phyloP scores from a whole-genome alignment of 1,140 invertebrate genomes.

The Drosophila repletoides region DNA sequence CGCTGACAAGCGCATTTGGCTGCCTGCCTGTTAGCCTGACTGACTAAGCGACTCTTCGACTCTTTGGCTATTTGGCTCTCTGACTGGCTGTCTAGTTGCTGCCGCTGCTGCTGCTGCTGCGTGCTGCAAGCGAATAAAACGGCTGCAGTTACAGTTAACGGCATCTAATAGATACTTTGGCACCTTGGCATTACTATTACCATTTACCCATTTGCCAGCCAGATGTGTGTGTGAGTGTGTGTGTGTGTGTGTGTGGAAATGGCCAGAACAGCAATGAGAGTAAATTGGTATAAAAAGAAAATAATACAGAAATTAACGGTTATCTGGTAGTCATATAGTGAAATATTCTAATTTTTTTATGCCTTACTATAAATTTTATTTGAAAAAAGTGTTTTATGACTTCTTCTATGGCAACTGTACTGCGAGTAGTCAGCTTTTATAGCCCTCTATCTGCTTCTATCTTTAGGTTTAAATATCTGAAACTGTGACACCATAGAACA shows the following conservation, averaged over 20 bases:
- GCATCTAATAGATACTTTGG: conserved; percentile 78
- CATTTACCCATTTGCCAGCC: too few relatives aligned
- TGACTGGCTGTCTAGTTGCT: not conserved
- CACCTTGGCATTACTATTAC: conserved; percentile 66
- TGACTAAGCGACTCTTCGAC: not conserved
- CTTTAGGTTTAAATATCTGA: too few relatives aligned
- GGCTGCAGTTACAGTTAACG: conserved; percentile 71
- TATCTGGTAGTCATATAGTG: conserved; percentile 1
- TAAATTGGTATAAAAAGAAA: conserved; percentile 13
- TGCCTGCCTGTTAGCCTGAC: not conserved
- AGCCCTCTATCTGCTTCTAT: too few relatives aligned
- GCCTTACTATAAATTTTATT: too few relatives aligned
- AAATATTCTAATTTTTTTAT: not conserved
- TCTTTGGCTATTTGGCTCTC: not conserved
- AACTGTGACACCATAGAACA: too few relatives aligned
- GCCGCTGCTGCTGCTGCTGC: conserved; percentile 30
- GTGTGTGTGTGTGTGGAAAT: conserved; percentile 13
- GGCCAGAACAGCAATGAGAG: too few relatives aligned
- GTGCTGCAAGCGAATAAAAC: conserved; percentile 69
- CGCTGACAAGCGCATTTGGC: conserved; percentile 57
- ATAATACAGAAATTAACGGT: not conserved
- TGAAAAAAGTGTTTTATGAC: too few relatives aligned
- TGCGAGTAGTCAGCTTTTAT: too few relatives aligned
- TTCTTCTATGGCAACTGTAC: too few relatives aligned
- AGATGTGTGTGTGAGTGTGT: conserved; percentile 17